Base-by-base conservation (phyloP, 2,888 invertebrate genomes). In the Troides aeacus region DNA sequence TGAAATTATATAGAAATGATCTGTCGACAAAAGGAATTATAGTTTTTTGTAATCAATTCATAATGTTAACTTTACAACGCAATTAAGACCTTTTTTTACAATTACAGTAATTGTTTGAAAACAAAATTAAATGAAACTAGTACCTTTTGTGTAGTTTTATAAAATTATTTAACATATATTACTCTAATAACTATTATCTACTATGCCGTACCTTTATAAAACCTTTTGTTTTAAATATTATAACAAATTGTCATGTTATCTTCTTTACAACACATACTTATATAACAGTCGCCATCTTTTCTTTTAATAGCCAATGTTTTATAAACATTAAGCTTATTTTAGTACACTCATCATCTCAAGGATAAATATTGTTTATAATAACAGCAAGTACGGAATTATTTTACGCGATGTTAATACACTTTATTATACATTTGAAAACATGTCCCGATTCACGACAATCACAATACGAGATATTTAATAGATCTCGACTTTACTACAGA, bases 351-450 rank as follows among this genome's bases (percentile, higher is more conserved):
- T 64, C 50, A 64, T 57, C 36, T 59, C 64, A 69, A 64, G 63
- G 64, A 46, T 60, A 39, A 64, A 60, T n/a, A 68, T 57, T 64
- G 68, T 64, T 64, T 64, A 64, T 64, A 64, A 50, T 53, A 60
- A 53, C 58, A 68, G 57, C 57, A 62, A 58, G 68, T 68, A 56
- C 68, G 46, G 42, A 30, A 63, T 63, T 56, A 68, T 62, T 62
- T 62, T 36, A 63, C n/a, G 58, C 18, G 42, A 68, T 58, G 24
- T 57, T 62, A 63, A 63, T 56, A n/a, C n/a, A 6, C n/a, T 18
- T 53, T n/a, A 18, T 53, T n/a, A 53, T 4, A n/a, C 15, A 3
- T 46, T 46, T 18, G 6, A 53, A n/a, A 4, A 18, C n/a, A 5
- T 4, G 50, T n/a, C 53, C 18, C 6, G 6, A 53, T 53, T 53